Evolutionary conservation across 2,888 invertebrate genomes (phyloP), one percentile per base, ranked within the genome.

Genomic region (Spodoptera littoralis): DNA sequence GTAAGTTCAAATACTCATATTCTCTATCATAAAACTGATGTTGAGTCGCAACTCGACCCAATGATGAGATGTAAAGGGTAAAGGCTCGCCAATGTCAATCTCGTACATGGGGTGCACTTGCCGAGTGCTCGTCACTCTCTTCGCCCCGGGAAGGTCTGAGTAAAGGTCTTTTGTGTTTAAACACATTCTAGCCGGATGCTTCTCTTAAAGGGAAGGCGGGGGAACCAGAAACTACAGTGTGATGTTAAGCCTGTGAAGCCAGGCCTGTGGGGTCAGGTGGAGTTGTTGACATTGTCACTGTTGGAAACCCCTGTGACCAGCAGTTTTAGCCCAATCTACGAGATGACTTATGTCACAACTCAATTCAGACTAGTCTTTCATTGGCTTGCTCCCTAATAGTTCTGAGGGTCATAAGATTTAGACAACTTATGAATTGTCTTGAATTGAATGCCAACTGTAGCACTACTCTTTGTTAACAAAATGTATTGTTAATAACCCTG

Each of bases 341-440:
- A 96, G 96, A 95, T 96, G 95, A 90, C 87, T 75, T 43, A 42
- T 84, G 90, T 94, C 94, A 96, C 92, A 97, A 97, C 97, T 97
- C 97, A 97, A 97, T 97, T 97, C 97, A 97, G 97, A 97, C 97
- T 97, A 97, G 95, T 97, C 96, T 97, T 96, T 95, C 92, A 95
- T 96, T 96, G 96, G 95, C 95, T 91, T 90, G 89, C 91, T 92
- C 92, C 91, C 91, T 86, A 54, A 62, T 72, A 66, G 63, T 80
- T 75, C 95, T 95, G 95, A 95, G 93, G 94, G 94, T 92, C 69
- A 55, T 55, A 51, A 47, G 43, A 55, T 55, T n/a, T 6, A 6
- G 36, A 9, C 2, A 9, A 36, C 1, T 36, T 36, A 8, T 27
- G 4, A 27, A 27, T 36, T 36, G 1, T 8, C 6, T 36, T 36